Evolutionary conservation across 1,140 invertebrate genomes (phyloP).

Genomic region (Cepaea nemoralis): DNA sequence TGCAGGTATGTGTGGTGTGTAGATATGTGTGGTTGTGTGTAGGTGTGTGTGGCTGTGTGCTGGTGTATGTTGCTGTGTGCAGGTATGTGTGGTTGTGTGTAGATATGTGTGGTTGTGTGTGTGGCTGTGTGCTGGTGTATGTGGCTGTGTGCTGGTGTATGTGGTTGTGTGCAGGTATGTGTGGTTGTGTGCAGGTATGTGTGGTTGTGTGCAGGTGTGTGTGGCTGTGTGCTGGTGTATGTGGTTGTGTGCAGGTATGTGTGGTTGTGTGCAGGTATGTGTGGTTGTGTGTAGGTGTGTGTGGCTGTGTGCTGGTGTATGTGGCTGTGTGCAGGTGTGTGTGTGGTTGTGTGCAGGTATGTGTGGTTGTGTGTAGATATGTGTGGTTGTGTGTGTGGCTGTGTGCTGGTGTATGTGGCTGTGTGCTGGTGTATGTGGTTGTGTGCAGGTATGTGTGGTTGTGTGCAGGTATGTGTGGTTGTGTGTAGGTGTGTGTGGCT

Average conservation of each 20-base stretch:
- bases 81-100: too few relatives aligned
- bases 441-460: constrained; percentile 20
- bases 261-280: constrained; percentile 45
- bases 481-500: neutral
- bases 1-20: too few relatives aligned
- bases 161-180: neutral
- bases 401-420: constrained; percentile 45
- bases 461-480: constrained; percentile 46
- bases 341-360: constrained; percentile 44
- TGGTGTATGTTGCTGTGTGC: constrained; percentile 44
- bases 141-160: constrained; percentile 45
- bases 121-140: too few relatives aligned
- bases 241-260: neutral
- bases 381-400: constrained; percentile 3
- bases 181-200: neutral
- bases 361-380: too few relatives aligned
- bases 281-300: neutral
- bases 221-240: neutral
- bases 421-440: neutral
- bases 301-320: neutral
- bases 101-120: neutral
- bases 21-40: too few relatives aligned
- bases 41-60: neutral
- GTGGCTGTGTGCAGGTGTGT: too few relatives aligned
- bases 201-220: constrained; percentile 45